Conservation (phyloP, 2,888 invertebrate species). For the Pyrrhosoma nymphula region DNA sequence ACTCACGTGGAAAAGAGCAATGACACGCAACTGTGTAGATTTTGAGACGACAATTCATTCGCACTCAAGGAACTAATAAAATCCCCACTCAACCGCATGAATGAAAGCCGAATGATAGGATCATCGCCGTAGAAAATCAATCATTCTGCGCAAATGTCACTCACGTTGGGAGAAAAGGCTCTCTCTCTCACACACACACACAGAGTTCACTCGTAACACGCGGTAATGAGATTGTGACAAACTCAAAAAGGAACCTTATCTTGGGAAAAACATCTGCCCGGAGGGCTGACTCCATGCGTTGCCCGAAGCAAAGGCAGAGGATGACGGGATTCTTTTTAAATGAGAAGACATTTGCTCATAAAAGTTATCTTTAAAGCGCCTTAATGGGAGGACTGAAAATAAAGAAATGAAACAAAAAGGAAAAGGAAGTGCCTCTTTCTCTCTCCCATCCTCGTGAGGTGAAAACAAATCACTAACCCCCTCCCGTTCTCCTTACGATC, state of each 20-base stretch:
- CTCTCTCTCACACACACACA: too few species aligned
- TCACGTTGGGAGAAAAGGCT: neutral
- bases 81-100: neutral
- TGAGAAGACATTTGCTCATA: constrained; percentile 13
- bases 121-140: neutral
- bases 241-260: constrained; percentile 21
- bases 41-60: too few species aligned
- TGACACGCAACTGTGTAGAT: too few species aligned
- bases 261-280: neutral
- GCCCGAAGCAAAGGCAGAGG: neutral
- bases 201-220: neutral
- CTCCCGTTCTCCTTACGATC: neutral
- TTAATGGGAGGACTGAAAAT: neutral
- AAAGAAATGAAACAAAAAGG: neutral
- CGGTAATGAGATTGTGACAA: constrained; percentile 6
- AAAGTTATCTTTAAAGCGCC: constrained; percentile 21
- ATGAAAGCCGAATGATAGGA: neutral
- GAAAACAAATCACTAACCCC: constrained; percentile 16
- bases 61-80: neutral
- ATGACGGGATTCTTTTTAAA: neutral
- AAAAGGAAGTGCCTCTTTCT: neutral
- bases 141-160: neutral
- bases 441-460: neutral
- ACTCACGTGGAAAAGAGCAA: too few species aligned
- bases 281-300: neutral